Base-by-base conservation (phyloP, 2,113 vertebrate genomes). In the Vidua chalybeata region DNA sequence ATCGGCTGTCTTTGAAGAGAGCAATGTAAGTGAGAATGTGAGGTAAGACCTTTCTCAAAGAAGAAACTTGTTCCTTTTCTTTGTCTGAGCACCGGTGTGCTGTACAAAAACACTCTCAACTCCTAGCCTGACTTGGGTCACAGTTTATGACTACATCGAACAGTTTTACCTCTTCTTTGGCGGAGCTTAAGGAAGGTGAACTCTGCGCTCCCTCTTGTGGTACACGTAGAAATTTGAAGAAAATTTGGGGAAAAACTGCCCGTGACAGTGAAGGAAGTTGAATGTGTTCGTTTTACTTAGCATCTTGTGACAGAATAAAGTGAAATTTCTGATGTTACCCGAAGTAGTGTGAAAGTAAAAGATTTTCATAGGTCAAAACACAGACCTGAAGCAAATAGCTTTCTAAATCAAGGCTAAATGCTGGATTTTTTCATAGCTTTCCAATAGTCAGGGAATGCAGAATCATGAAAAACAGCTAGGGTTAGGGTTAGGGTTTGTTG, bases 131-230 rank as follows among this genome's bases (percentile, higher is more conserved):
- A 48, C 13, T 58, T 43, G 15, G 6, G 35, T 64, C 51, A 1
- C 5, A 5, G 16, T 39, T 73, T 30, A 19, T 11, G 17, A 13
- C 37, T 18, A 2, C 15, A 20, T 33, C 0, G 11, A 68, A 2
- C 27, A 28, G 45, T 31, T 31, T 63, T 24, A 2, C 10, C 11
- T 26, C 11, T 9, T 35, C 19, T 22, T 39, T 11, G 48, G 22
- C 41, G 39, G 66, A 64, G 14, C 27, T 41, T 23, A 10, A 51
- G 45, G 77, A 94, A 96, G n/a, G 48, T 96, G 91, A 93, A 27
- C 93, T 95, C 76, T 78, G 92, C n/a, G 39, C 94, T 92, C 98
- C 97, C 97, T 97, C 97, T 88, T 49, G 97, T 97, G 97, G 97
- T 49, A 80, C 46, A 41, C 18, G 3, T 6, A 27, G 63, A 62